phyloP scores from a whole-genome alignment of 2,113 vertebrate genomes.

The Sterna hirundo region DNA sequence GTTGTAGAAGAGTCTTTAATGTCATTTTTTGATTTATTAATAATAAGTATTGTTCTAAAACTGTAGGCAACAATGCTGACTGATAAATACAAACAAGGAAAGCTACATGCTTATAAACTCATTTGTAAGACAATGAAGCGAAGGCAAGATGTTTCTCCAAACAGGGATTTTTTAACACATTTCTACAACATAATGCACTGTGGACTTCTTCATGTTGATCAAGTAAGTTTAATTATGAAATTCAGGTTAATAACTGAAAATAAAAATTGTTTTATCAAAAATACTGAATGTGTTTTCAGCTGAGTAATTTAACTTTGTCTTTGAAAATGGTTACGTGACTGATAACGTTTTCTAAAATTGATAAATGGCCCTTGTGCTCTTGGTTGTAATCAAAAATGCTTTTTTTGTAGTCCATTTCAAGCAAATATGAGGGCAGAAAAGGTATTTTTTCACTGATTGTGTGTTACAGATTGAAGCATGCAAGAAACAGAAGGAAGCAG shows the following conservation, averaged over 20 bases:
- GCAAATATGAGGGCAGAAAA: not conserved
- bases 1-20: not conserved
- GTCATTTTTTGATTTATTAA: not conserved
- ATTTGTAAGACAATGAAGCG: slow-evolving; percentile 99
- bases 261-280: not conserved
- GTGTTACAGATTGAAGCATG: not conserved
- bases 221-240: slow-evolving; percentile 77
- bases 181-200: slow-evolving; percentile 99
- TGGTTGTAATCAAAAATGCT: not conserved
- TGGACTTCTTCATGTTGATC: slow-evolving; percentile 95
- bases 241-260: not conserved
- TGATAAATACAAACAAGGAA: slow-evolving; percentile 97
- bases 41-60: slow-evolving; percentile 48
- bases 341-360: not conserved
- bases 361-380: not conserved
- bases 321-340: not conserved
- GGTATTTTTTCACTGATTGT: not conserved
- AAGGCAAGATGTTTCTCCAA: slow-evolving; percentile 96
- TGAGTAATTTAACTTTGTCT: not conserved
- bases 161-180: slow-evolving; percentile 96
- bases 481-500: not conserved
- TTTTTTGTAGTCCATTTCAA: not conserved
- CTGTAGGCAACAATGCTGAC: slow-evolving; percentile 95
- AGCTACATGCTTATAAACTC: slow-evolving; percentile 97
- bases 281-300: not conserved